A percentile compares a stretch with the other conserved stretches of the same genome.
Evolutionary conservation across 2,888 invertebrate species (phyloP).

Genomic region (Ecliptopera silaceata): DNA sequence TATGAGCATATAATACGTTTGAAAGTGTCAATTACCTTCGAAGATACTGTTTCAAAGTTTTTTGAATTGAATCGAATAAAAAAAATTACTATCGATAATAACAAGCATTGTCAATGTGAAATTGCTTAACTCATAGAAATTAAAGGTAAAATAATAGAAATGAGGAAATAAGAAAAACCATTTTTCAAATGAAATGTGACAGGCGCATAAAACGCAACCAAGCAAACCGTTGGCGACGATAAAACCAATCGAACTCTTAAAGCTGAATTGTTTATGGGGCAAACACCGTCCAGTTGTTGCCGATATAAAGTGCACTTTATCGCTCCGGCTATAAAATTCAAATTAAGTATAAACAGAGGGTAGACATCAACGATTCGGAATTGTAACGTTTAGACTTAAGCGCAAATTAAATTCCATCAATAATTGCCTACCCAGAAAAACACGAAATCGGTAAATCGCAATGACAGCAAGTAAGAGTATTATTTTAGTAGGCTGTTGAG

Average conservation of each 20-base stretch:
- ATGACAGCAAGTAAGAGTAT: background rate
- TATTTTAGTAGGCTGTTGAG: constrained; percentile 2
- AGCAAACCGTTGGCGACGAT: constrained; percentile 46
- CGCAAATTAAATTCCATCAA: constrained; percentile 40
- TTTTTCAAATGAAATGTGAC: constrained; percentile 40
- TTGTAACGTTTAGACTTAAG: constrained; percentile 40
- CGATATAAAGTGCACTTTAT: constrained; percentile 44
- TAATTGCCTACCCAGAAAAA: constrained; percentile 20
- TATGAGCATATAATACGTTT: background rate
- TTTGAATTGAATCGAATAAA: no score
- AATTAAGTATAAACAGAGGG: constrained; percentile 18
- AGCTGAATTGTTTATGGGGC: constrained; percentile 39
- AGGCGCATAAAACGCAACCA: constrained; percentile 36
- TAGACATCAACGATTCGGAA: constrained; percentile 31
- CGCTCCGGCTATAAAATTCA: constrained; percentile 21
- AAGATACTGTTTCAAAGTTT: no score
- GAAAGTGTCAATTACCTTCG: background rate
- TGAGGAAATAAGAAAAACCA: background rate
- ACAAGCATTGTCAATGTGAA: no score
- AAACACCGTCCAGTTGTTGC: constrained; percentile 37
- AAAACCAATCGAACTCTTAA: constrained; percentile 50
- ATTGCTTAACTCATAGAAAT: no score
- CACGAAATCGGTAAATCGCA: constrained; percentile 3
- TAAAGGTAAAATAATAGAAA: no score
- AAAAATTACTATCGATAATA: no score